A percentile compares a stretch with the other conserved stretches of the same genome.
These are phyloP conservation scores for Thaumatotibia leucotreta DNA, from an alignment of 1,140 invertebrate genomes.

Conservation along the genomic window DNA sequence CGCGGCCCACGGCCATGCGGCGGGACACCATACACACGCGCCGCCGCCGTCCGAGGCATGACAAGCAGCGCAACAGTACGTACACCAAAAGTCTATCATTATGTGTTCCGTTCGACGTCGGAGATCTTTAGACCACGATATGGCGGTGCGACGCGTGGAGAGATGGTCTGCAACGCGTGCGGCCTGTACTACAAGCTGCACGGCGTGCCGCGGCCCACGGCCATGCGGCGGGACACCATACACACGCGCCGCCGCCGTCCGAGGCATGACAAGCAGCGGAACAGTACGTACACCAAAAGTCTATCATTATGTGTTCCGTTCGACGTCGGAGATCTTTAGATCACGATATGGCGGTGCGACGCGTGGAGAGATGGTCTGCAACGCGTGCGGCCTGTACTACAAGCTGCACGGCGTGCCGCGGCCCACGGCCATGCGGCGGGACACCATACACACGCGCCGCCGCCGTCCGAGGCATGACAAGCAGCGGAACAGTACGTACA, in stretches of 20 bases:
- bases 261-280: constrained; percentile 71
- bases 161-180: constrained; percentile 94
- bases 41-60: constrained; percentile 88
- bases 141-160: no score
- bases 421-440: constrained; percentile 94
- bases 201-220: constrained; percentile 89
- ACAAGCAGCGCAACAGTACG: constrained; percentile 18
- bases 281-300: constrained; percentile 6
- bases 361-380: constrained; percentile 95
- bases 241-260: constrained; percentile 93
- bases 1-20: constrained; percentile 92
- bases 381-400: constrained; percentile 92
- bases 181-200: constrained; percentile 93
- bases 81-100: no score
- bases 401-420: constrained; percentile 91
- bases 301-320: no score
- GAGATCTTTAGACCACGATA: no score
- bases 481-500: constrained; percentile 69
- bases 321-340: no score
- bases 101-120: no score
- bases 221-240: constrained; percentile 96
- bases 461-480: constrained; percentile 84
- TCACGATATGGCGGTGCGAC: no score
- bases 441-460: constrained; percentile 94
- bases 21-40: constrained; percentile 96